phyloP scores from a whole-genome alignment of 37 sponge, comb jelly and placozoan species.

The Petrosia ficiformis region DNA sequence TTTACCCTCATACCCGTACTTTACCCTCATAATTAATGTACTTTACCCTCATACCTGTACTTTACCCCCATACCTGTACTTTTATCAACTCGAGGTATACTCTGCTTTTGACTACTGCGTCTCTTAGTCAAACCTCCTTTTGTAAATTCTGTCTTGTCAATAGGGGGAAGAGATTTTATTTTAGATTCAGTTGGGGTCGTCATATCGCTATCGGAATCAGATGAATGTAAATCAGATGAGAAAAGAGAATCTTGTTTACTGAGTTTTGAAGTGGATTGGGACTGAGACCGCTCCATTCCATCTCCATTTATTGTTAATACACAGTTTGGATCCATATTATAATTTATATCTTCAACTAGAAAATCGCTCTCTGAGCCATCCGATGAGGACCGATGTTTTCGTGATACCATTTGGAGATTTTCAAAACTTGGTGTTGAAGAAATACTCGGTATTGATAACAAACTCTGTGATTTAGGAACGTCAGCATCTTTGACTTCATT shows the following conservation, averaged over 20 bases:
- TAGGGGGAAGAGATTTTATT: too few relatives aligned
- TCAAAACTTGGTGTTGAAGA: constrained; percentile 17
- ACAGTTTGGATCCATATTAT: neutral
- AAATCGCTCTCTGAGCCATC: neutral
- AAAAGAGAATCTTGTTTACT: too few relatives aligned
- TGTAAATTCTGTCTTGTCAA: too few relatives aligned
- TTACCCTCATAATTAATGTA: too few relatives aligned
- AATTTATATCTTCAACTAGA: constrained; percentile 1
- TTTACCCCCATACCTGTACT: constrained; percentile 1
- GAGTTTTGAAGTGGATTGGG: too few relatives aligned
- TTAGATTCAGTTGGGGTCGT: too few relatives aligned
- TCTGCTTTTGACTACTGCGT: neutral
- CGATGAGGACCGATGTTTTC: neutral
- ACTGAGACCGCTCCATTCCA: neutral
- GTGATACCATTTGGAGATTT: too few relatives aligned
- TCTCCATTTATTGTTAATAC: constrained; percentile 3
- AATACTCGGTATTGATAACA: neutral
- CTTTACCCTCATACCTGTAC: too few relatives aligned
- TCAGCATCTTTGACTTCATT: neutral
- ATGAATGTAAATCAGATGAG: too few relatives aligned
- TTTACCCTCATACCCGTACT: too few relatives aligned
- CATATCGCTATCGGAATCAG: too few relatives aligned
- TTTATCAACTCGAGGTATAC: neutral
- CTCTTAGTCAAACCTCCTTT: too few relatives aligned
- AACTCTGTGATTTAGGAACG: neutral